Evolutionary conservation across 1,140 invertebrate genomes (phyloP).

Genomic region (Lepidotrigona ventralis): DNA sequence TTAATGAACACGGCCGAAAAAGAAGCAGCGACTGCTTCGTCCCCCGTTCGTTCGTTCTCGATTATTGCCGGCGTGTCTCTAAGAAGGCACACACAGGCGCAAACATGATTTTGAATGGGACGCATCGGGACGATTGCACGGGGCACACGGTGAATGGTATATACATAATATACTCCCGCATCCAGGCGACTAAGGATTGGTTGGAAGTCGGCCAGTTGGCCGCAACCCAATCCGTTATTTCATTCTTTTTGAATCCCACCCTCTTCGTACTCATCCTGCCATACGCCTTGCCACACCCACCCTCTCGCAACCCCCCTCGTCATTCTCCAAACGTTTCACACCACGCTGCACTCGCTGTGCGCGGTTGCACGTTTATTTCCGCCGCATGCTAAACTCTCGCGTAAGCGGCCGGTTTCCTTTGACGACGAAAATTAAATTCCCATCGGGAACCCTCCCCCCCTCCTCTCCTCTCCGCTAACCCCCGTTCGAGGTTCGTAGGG

Average conservation of each 20-base stretch:
- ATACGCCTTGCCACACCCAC: slow-evolving; percentile 40
- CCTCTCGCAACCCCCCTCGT: not conserved
- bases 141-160: slow-evolving; percentile 61
- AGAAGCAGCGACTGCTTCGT: not conserved
- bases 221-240: slow-evolving; percentile 79
- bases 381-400: slow-evolving; percentile 30
- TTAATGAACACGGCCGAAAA: slow-evolving; percentile 12
- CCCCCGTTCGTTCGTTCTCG: slow-evolving; percentile 1
- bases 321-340: slow-evolving; percentile 40
- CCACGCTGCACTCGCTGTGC: slow-evolving; percentile 33
- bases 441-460: slow-evolving; percentile 8
- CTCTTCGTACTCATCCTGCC: slow-evolving; percentile 47
- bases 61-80: slow-evolving; percentile 10
- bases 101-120: slow-evolving; percentile 74
- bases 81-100: not conserved
- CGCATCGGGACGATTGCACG: slow-evolving; percentile 67
- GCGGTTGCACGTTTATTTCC: slow-evolving; percentile 31
- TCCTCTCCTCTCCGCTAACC: too few species aligned
- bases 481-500: too few species aligned
- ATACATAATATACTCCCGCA: slow-evolving; percentile 73
- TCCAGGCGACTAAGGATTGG: slow-evolving; percentile 76
- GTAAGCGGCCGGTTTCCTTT: slow-evolving; percentile 24
- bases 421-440: slow-evolving; percentile 57
- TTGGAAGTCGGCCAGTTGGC: slow-evolving; percentile 79
- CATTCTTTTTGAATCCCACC: slow-evolving; percentile 78